A percentile compares a stretch with the other conserved stretches of the same genome.
phyloP scores from a whole-genome alignment of 2,888 invertebrate genomes.

The Caenorhabditis macrosperma region DNA sequence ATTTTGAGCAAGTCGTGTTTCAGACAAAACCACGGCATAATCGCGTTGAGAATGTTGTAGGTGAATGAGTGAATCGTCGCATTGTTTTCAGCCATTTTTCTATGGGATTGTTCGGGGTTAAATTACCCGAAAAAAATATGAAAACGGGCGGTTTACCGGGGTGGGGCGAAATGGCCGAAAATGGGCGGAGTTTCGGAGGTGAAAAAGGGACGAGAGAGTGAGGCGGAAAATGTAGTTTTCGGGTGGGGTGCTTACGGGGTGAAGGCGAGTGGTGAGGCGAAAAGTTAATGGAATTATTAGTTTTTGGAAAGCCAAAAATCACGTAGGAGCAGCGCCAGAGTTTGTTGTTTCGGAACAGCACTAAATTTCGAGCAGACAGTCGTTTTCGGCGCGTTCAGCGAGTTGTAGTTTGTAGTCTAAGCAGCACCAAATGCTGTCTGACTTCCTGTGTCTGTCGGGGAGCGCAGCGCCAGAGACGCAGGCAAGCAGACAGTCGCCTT shows the following conservation, averaged over 20 bases:
- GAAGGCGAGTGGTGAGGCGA: no score
- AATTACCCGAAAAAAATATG: not conserved
- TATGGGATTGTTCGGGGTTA: not conserved
- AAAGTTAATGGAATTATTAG: not conserved
- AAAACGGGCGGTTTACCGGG: not conserved
- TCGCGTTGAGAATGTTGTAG: conserved; percentile 12
- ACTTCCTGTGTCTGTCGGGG: no score
- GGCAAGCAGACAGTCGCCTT: no score
- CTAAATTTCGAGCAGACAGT: no score
- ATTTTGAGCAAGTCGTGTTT: conserved; percentile 25
- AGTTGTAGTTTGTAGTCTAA: no score
- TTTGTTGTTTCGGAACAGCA: no score
- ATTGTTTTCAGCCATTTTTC: not conserved
- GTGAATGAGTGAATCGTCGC: not conserved
- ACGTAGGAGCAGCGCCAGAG: no score
- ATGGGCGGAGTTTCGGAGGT: conserved; percentile 27
- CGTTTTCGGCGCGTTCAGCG: no score
- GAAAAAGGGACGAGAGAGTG: not conserved
- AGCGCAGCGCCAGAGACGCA: no score
- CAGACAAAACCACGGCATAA: conserved; percentile 34
- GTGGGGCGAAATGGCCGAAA: conserved; percentile 13
- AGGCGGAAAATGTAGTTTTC: not conserved
- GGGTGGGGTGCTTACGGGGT: no score
- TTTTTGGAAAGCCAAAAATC: no score
- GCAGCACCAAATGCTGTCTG: no score